These are phyloP conservation scores for Monochamus alternatus DNA, from an alignment of 2,888 invertebrate genomes.

Conservation along the genomic window DNA sequence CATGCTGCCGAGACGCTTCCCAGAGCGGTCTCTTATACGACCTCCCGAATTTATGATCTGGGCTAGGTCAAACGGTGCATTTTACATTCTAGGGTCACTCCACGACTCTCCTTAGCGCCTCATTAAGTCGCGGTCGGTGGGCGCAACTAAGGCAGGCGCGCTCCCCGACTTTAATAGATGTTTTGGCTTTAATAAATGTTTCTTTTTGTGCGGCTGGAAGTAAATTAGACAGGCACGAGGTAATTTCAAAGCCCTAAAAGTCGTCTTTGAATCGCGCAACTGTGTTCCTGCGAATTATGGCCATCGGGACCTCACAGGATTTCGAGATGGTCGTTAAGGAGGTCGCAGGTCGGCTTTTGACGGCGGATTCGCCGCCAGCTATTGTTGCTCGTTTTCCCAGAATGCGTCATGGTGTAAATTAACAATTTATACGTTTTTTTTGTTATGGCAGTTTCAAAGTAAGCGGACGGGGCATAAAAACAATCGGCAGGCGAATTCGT, in stretches of 20 bases:
- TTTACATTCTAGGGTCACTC: conserved; percentile 54
- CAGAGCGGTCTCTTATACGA: conserved; percentile 61
- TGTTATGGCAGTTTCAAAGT: too few species aligned
- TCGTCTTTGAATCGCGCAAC: conserved; percentile 28
- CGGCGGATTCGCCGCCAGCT: background rate
- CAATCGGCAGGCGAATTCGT: too few species aligned
- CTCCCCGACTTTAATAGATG: conserved; percentile 47
- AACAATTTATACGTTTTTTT: too few species aligned
- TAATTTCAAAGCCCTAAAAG: conserved; percentile 49
- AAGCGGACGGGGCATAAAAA: too few species aligned
- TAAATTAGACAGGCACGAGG: conserved; percentile 52
- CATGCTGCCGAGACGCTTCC: conserved; percentile 55
- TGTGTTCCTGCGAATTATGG: conserved; percentile 42
- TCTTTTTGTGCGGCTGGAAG: conserved; percentile 45
- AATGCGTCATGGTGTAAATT: too few species aligned
- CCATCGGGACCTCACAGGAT: conserved; percentile 26
- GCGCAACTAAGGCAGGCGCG: conserved; percentile 53
- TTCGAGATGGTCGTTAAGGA: conserved; percentile 29
- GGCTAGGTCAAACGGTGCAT: conserved; percentile 62
- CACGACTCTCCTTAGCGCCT: conserved; percentile 59
- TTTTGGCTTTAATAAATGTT: conserved; percentile 47
- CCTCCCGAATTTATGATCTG: conserved; percentile 61
- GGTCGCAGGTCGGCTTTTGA: conserved; percentile 21
- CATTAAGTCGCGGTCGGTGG: conserved; percentile 59
- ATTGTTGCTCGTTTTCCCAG: too few species aligned